Evolutionary conservation across 1,140 invertebrate genomes (phyloP), one percentile per base, ranked within the genome.

Genomic region (Laodelphax striatellus): DNA sequence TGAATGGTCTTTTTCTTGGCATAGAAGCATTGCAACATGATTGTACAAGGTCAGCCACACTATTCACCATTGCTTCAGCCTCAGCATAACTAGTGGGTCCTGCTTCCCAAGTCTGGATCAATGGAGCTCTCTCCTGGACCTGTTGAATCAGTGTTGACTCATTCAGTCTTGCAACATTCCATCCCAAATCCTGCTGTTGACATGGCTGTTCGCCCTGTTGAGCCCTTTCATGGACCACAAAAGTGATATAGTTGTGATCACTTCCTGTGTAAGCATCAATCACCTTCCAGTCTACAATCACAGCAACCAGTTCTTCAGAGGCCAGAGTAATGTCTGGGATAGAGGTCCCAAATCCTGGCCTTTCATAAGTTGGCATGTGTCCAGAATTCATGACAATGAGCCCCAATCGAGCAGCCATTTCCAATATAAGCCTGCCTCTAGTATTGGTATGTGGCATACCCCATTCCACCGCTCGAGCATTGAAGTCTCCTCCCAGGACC

Each of bases 371-470:
- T 2, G 64, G 42, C 8, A 53, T 52, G 14, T 34, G 31, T 11
- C 61, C 61, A 10, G 1, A 55, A 50, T 66, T 67, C 0, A 64
- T 13, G 1, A 66, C 52, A n/a, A 41, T n/a, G n/a, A 68, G 56
- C 0, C 52, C 64, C 11, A 46, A n/a, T 28, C 24, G 24, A 6
- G 61, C 60, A 0, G 62, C 60, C 63, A 66, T 63, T 13, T 69
- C 60, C 24, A 63, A 11, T n/a, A 55, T 38, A n/a, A n/a, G n/a
- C n/a, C n/a, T n/a, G n/a, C n/a, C n/a, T n/a, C n/a, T 17, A n/a
- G 54, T 10, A 38, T 55, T 55, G 3, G 52, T 22, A 60, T 63
- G 0, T n/a, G 22, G 19, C 13, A 19, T 34, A 55, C 24, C 22
- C 21, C 54, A 28, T 31, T 28, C 19, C 19, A 34, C 28, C 22